Evolutionary conservation across 2,113 vertebrate genomes (phyloP).

Genomic region (Mus pahari): DNA sequence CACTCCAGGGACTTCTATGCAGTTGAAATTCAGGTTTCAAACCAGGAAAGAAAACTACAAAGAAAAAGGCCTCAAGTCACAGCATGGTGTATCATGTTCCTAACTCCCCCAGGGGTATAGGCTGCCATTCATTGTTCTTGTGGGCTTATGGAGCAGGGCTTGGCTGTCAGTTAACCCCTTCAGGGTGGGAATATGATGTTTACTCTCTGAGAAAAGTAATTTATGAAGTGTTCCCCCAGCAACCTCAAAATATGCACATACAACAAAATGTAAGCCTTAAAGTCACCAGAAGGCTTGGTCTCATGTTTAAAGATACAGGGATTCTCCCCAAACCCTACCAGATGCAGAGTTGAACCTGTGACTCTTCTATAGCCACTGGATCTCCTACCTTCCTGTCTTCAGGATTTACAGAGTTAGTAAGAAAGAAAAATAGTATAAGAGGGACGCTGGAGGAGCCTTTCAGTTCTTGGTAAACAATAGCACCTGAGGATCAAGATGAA

Average conservation of each 20-base stretch:
- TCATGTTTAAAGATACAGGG: not conserved
- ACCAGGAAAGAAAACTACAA: not conserved
- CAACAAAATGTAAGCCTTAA: not conserved
- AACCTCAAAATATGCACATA: not conserved
- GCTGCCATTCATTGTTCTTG: not conserved
- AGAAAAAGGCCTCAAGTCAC: not conserved
- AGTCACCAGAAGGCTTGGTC: not conserved
- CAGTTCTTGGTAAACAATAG: not conserved
- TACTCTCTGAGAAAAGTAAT: not conserved
- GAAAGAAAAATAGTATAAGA: not conserved
- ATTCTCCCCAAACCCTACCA: not conserved
- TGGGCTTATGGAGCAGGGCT: not conserved
- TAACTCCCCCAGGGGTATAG: accelerated
- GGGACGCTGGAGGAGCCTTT: not conserved
- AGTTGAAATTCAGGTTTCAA: conserved; percentile 23
- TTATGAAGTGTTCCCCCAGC: not conserved
- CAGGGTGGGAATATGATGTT: not conserved
- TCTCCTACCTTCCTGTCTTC: not conserved
- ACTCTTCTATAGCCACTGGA: not conserved
- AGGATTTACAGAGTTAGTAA: not conserved
- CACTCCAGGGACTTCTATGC: not conserved
- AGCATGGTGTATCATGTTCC: not conserved
- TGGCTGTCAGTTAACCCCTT: not conserved
- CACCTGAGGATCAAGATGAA: not conserved
- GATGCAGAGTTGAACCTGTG: not conserved